Base-by-base conservation (phyloP, 1,140 invertebrate species). In the Macrostomum lignano region DNA sequence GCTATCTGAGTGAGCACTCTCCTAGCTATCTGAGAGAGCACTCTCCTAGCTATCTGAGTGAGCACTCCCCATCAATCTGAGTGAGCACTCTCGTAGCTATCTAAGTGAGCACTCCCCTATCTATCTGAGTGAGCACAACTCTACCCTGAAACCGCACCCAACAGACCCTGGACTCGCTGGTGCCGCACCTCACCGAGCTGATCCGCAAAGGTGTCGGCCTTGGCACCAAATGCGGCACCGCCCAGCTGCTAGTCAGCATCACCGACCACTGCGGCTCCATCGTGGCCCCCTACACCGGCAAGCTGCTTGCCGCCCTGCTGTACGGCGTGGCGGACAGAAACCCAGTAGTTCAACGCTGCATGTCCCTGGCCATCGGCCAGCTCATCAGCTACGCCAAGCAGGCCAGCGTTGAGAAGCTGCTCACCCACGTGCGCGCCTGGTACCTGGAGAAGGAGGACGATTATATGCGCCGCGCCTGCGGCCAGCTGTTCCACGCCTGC, bases 251-350 rank as follows among this genome's bases (percentile, higher is more conserved):
- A 7, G 19, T 28, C 19, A 17, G 19, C 19, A 14, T 28, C 26
- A 28, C 14, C 19, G 3, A 15, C 3, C 26, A 28, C 19, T 28
- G 26, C 26, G 26, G 26, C 3, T 28, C 26, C 5, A 14, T 14
- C 7, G 14, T 28, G 26, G 17, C 17, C 14, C 14, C 26, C 39
- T 43, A 31, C 26, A 28, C 59, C 46, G 72, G 72, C 21, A 82
- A 81, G 62, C 60, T 82, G 28, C 61, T 86, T 49, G 61, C 65
- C 7, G 67, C 67, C 14, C 61, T 82, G 28, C 55, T 78, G 14
- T 68, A 69, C 43, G 75, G 74, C 10, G 60, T 82, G 20, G 68
- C 67, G 28, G 77, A 86, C 60, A 65, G 75, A 32, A 86, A 81
- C 48, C 53, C 64, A 1, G 67, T 70, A 1, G 66, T 86, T 2